These are phyloP conservation scores for Neodontobutis hainanensis DNA, from an alignment of 2,113 vertebrate species.

Conservation along the genomic window DNA sequence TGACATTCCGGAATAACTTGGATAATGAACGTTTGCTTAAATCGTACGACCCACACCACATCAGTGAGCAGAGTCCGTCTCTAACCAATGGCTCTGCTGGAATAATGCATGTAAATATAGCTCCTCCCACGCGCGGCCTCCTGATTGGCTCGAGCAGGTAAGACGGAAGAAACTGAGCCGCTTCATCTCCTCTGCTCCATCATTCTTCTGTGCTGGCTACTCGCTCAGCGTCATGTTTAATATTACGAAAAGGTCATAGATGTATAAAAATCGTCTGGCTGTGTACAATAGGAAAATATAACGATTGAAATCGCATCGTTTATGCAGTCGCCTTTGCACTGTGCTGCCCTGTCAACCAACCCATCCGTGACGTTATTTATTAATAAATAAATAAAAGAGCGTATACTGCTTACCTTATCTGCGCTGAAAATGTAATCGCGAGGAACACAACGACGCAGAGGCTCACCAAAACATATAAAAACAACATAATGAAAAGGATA, in stretches of 20 bases:
- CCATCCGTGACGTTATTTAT: neutral
- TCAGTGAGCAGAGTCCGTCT: conserved; percentile 26
- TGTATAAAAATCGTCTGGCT: neutral
- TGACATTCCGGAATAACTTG: conserved; percentile 33
- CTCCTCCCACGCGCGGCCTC: conserved; percentile 60
- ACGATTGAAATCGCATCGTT: neutral
- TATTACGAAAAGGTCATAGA: neutral
- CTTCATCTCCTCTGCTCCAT: conserved; percentile 41
- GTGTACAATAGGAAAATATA: neutral
- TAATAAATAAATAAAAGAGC: neutral
- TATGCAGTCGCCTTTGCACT: neutral
- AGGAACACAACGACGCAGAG: conserved; percentile 76
- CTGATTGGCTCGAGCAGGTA: conserved; percentile 57
- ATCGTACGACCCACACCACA: conserved; percentile 54
- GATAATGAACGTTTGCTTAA: conserved; percentile 3
- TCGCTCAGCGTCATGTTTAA: conserved; percentile 9
- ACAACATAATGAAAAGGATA: conserved; percentile 48
- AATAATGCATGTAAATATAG: conserved; percentile 27
- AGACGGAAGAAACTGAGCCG: conserved; percentile 29
- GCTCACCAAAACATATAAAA: conserved; percentile 71
- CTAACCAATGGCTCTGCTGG: conserved; percentile 60
- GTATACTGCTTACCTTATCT: conserved; percentile 81
- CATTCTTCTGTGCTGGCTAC: conserved; percentile 7
- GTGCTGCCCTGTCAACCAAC: conserved; percentile 29
- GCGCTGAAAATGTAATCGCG: conserved; percentile 77